Evolutionary conservation across 2,797 vertebrate species (phyloP), one percentile per base, ranked within the genome.

Genomic region (Phataginus tricuspis): DNA sequence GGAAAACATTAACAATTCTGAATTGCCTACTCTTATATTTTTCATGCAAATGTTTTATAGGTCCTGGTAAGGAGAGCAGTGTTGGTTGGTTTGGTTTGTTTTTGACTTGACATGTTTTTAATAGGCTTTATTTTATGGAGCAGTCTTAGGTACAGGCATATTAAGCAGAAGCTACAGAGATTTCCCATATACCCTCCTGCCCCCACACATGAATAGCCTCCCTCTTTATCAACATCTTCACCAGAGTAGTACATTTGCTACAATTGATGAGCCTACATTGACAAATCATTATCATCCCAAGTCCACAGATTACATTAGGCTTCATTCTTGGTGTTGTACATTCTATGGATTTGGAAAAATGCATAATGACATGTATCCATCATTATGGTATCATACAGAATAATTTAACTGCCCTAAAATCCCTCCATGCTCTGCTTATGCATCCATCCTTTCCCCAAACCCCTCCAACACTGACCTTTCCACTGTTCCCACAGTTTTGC

Each of bases 1-100:
- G 31, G 77, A 88, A 83, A 87, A 84, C 57, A 87, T 59, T 45
- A 89, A 77, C 10, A 90, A 29, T 85, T 92, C 49, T 63, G 31
- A 80, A 71, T 75, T 93, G 14, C 14, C 15, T 71, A 75, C 42
- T 55, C 37, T 45, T 72, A 23, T n/a, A 85, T 79, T 96, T 95
- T 84, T 86, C 85, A 95, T 87, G 12, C 51, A 84, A 84, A 29
- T 74, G 34, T 75, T 83, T 93, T 85, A 66, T 82, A 82, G 2
- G 19, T 71, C 18, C 37, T 45, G 25, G 16, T 51, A 93, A 93
- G 51, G 21, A 80, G 12, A 91, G 9, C 7, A 75, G 16, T 21
- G 83, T 27, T 92, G 45, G 45, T 45, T 37, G 25, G 23, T 5
- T 68, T 78, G 14, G 45, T 82, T 82, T 39, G 45, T 34, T 66